phyloP scores from a whole-genome alignment of 2,888 invertebrate species.

The Eurytoma adleriae region DNA sequence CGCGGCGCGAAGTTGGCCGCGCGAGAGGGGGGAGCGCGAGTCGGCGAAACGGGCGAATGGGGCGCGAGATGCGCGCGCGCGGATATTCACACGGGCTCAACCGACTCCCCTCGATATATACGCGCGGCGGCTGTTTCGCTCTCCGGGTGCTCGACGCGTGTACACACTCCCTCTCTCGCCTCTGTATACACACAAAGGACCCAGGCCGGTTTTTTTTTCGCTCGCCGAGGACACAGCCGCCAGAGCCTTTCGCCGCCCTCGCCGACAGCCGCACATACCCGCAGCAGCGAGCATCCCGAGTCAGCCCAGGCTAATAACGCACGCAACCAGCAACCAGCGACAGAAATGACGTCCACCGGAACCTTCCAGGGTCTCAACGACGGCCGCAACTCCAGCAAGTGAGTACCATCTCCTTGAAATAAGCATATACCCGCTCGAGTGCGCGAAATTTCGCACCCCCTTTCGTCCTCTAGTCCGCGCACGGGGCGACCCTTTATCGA shows the following conservation, averaged over 20 bases:
- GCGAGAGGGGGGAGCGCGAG: slow-evolving; percentile 5
- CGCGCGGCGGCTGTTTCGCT: slow-evolving; percentile 24
- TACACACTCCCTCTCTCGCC: slow-evolving; percentile 1
- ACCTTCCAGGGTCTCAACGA: slow-evolving; percentile 80
- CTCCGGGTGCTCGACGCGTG: slow-evolving; percentile 9
- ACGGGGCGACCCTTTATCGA: neutral
- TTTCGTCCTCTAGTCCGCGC: neutral
- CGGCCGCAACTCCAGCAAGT: slow-evolving; percentile 82
- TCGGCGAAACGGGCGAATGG: neutral
- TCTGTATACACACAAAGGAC: slow-evolving; percentile 36
- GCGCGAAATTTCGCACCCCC: neutral
- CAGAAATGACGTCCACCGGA: slow-evolving; percentile 81
- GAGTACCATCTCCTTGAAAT: slow-evolving; percentile 68
- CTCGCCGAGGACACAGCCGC: neutral
- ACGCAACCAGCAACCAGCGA: neutral
- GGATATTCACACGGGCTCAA: slow-evolving; percentile 13
- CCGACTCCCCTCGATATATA: slow-evolving; percentile 24
- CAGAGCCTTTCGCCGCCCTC: neutral
- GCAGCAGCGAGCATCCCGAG: neutral
- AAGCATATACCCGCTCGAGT: neutral
- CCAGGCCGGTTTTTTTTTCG: slow-evolving; percentile 25
- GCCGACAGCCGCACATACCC: neutral
- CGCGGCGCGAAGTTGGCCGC: neutral
- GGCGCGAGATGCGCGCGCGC: neutral
- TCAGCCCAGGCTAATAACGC: neutral